Base-by-base conservation (phyloP, 2,113 vertebrate genomes). In the Clinocottus analis region DNA sequence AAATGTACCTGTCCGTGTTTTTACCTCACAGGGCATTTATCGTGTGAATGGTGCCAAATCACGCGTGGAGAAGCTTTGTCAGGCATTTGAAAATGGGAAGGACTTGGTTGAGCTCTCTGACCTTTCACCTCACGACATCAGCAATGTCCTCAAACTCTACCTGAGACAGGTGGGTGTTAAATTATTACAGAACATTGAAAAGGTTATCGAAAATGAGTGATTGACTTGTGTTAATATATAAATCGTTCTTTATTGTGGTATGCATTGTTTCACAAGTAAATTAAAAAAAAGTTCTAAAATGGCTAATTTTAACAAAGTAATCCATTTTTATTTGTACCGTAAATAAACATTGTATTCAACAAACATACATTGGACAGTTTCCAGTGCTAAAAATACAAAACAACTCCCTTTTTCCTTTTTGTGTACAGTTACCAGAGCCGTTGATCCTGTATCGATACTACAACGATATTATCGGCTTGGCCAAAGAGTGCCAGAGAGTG, bases 61-160 rank as follows among this genome's bases (percentile, higher is more conserved):
- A 55, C 97, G 97, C 51, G 97, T 98, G 35, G 98, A 99, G 91
- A 99, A 99, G 86, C 95, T 99, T 33, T 99, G 98, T 80, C 98
- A 99, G 85, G 97, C 97, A 13, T 98, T 99, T 93, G 98, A 99
- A 94, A 99, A 99, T 25, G 98, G 98, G 68, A 98, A 98, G 84
- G 97, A 99, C 84, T 94, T 99, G 89, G 97, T 99, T 0, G 98
- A 99, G 83, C 95, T 99, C 64, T 98, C 97, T 2, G 97, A 99
- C 23, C 95, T 97, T 43, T 97, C 96, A 67, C 95, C 97, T 4
- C 98, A 99, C 11, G 98, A 99, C 88, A 99, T 99, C 91, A 97
- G 97, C 93, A 99, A 99, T 11, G 97, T 99, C 77, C 96, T 99
- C 58, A 99, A 99, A 84, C 90, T 99, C 64, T 99, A 98, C 92